These are phyloP conservation scores for Mactra quadrangularis DNA, from an alignment of 1,140 invertebrate species.

Conservation along the genomic window DNA sequence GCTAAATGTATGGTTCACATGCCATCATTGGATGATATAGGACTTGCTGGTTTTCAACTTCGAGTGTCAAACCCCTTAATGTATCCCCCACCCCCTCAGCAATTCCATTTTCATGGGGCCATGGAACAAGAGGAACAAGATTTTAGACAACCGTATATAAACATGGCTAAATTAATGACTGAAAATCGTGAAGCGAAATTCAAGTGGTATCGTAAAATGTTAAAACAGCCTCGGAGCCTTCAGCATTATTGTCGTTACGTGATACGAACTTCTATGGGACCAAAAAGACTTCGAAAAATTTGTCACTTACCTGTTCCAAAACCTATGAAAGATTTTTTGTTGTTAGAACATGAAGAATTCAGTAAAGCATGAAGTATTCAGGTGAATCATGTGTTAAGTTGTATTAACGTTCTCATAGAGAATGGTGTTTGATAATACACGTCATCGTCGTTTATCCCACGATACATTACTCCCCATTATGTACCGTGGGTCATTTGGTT, in stretches of 20 bases:
- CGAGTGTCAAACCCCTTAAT: slow-evolving; percentile 18
- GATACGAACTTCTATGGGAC: slow-evolving; percentile 72
- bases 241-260: slow-evolving; percentile 80
- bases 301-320: slow-evolving; percentile 73
- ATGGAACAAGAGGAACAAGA: slow-evolving; percentile 17
- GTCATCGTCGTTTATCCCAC: no score
- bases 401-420: no score
- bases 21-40: slow-evolving; percentile 71
- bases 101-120: slow-evolving; percentile 41
- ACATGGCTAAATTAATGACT: slow-evolving; percentile 50
- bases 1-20: slow-evolving; percentile 71
- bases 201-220: slow-evolving; percentile 74
- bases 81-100: slow-evolving; percentile 5
- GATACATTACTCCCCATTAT: no score
- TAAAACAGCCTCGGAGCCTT: slow-evolving; percentile 73
- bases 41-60: slow-evolving; percentile 37
- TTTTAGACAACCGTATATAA: slow-evolving; percentile 21
- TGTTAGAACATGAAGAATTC: slow-evolving; percentile 71
- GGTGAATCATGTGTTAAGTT: no score
- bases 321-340: slow-evolving; percentile 76
- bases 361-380: no score
- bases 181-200: slow-evolving; percentile 67
- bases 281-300: slow-evolving; percentile 71
- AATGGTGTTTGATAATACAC: no score
- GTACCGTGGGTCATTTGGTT: no score